phyloP scores from a whole-genome alignment of 2,797 vertebrate genomes.

The Gallirallus australis region DNA sequence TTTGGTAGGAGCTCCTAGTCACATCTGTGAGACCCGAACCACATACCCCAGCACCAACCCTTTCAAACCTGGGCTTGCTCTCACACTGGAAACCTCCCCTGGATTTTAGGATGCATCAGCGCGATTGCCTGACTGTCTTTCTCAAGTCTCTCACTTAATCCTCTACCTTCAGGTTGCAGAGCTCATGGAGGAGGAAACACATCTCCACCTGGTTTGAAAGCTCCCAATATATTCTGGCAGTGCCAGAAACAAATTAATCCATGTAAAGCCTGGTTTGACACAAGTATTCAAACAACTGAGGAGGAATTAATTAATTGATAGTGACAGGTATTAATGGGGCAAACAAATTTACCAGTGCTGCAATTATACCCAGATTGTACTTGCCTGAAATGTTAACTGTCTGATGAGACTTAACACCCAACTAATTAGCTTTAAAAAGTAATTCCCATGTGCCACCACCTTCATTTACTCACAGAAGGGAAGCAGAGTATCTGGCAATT shows the following conservation, averaged over 20 bases:
- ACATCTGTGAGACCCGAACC: background rate
- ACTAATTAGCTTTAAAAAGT: constrained; percentile 55
- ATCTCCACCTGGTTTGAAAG: background rate
- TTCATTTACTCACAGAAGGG: background rate
- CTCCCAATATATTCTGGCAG: background rate
- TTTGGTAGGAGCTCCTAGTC: background rate
- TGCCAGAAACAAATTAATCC: background rate
- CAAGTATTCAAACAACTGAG: background rate
- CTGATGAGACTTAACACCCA: constrained; percentile 75
- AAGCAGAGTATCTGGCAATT: constrained; percentile 7
- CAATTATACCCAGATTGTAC: background rate
- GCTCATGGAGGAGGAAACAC: background rate
- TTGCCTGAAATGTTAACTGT: constrained; percentile 43
- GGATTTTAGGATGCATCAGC: background rate
- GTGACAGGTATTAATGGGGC: constrained; percentile 38
- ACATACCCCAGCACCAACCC: background rate
- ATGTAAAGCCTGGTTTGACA: background rate
- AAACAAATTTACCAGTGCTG: constrained; percentile 79
- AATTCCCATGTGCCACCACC: background rate
- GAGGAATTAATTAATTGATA: background rate
- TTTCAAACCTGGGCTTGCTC: background rate
- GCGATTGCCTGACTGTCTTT: accelerated
- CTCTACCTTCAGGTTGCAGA: background rate
- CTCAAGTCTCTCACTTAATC: background rate
- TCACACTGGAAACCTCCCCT: background rate